Percentiles rank a stretch among this genome's conserved stretches.
These are phyloP conservation scores for Pammene fasciana DNA, from an alignment of 2,888 invertebrate species.

Conservation along the genomic window DNA sequence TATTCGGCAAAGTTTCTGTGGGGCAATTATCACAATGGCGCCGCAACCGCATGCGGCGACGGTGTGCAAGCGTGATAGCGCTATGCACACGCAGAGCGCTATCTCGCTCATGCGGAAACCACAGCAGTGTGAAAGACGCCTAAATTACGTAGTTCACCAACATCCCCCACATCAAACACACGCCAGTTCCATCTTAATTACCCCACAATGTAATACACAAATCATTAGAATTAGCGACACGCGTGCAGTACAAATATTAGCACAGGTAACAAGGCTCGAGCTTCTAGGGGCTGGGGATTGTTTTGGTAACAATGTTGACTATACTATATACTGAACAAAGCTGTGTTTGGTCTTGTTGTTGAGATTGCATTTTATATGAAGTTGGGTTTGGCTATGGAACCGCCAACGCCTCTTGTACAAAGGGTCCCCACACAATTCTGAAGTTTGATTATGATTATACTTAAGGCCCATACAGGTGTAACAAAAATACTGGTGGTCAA, in stretches of 20 bases:
- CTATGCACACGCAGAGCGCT: too few relatives aligned
- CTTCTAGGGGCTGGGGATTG: constrained; percentile 1
- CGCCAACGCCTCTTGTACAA: not conserved
- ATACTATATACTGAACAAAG: constrained; percentile 8
- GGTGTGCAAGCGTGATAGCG: too few relatives aligned
- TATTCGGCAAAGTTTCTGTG: too few relatives aligned
- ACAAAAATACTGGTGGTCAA: too few relatives aligned
- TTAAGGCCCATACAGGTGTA: too few relatives aligned
- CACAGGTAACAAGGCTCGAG: constrained; percentile 28
- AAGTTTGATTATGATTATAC: too few relatives aligned
- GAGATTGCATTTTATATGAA: constrained; percentile 22
- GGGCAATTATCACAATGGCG: too few relatives aligned
- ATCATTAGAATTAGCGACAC: constrained; percentile 32
- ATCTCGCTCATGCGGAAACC: too few relatives aligned
- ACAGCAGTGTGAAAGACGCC: too few relatives aligned
- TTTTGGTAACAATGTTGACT: constrained; percentile 11
- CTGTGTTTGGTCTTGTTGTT: constrained; percentile 6
- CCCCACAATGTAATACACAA: constrained; percentile 19
- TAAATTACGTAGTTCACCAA: not conserved
- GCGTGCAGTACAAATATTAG: constrained; percentile 29
- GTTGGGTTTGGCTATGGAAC: not conserved
- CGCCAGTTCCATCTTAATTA: constrained; percentile 2
- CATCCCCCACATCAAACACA: not conserved
- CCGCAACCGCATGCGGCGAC: too few relatives aligned
- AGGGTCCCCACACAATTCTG: too few relatives aligned